These are phyloP conservation scores for Todus mexicanus DNA, from an alignment of 2,797 vertebrate genomes.

Conservation along the genomic window DNA sequence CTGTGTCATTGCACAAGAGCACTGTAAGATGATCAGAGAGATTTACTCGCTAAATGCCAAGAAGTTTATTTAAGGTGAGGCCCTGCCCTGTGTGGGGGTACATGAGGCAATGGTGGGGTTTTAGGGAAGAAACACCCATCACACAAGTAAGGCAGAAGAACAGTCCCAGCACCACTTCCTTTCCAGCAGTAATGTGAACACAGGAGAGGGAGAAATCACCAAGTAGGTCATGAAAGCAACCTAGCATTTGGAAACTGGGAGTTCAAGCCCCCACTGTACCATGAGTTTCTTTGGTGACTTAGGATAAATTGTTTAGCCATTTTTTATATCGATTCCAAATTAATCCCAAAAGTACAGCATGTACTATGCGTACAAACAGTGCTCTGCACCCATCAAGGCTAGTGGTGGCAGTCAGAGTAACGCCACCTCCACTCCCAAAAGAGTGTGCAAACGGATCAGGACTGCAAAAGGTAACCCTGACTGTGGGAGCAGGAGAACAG, in stretches of 20 bases:
- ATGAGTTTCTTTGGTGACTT: not conserved
- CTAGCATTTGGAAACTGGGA: not conserved
- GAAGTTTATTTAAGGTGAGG: constrained; percentile 24
- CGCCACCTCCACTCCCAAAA: not conserved
- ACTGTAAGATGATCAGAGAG: not conserved
- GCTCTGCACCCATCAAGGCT: not conserved
- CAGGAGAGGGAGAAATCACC: not conserved
- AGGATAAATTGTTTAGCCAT: not conserved
- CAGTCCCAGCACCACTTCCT: not conserved
- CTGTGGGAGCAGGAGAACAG: not conserved
- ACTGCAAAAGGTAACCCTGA: not conserved
- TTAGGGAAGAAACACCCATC: not conserved
- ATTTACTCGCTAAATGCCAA: not conserved
- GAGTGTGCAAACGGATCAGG: not conserved
- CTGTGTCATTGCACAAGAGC: not conserved
- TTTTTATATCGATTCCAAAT: not conserved
- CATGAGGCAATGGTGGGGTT: not conserved
- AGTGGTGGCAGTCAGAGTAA: not conserved
- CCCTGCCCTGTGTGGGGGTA: not conserved
- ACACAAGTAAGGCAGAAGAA: not conserved
- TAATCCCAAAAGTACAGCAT: not conserved
- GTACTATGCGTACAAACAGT: not conserved
- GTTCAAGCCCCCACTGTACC: not conserved
- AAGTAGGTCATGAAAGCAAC: not conserved
- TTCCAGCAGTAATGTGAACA: not conserved